Conservation (phyloP, 2,113 vertebrate genomes). For the Neodontobutis hainanensis region DNA sequence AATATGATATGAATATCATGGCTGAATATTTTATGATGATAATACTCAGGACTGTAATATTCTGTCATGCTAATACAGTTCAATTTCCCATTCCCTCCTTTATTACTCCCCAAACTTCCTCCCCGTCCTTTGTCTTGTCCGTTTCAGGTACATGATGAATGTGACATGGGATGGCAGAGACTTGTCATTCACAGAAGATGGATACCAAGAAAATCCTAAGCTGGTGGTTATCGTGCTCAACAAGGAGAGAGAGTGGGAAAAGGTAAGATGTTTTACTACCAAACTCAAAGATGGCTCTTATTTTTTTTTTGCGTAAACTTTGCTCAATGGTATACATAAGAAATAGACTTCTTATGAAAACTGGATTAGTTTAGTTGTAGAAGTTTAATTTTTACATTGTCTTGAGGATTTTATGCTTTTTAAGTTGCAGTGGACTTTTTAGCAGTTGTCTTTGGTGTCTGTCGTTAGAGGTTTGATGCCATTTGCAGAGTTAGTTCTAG, state of each 20-base stretch:
- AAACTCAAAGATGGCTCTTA: no score
- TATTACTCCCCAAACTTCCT: neutral
- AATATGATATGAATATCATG: constrained; percentile 18
- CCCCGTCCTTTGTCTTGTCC: neutral
- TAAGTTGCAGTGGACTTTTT: no score
- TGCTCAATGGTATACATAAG: no score
- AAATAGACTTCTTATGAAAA: no score
- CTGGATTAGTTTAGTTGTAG: no score
- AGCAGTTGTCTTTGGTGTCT: no score
- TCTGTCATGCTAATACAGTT: constrained; percentile 53
- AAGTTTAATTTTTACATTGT: no score
- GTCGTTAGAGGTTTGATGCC: no score
- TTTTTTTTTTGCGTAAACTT: no score
- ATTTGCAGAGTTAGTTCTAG: no score
- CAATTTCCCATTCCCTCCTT: constrained; percentile 25
- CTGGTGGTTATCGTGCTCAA: constrained; percentile 96
- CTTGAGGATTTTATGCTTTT: no score
- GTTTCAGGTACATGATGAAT: constrained; percentile 96
- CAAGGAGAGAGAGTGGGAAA: constrained; percentile 96
- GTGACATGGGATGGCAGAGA: constrained; percentile 96
- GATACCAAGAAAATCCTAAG: constrained; percentile 93
- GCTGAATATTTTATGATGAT: constrained; percentile 37
- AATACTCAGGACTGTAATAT: constrained; percentile 18
- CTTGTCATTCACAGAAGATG: constrained; percentile 96
- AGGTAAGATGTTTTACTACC: constrained; percentile 81